A percentile compares a stretch with the other conserved stretches of the same genome.
phyloP scores from a whole-genome alignment of 2,888 invertebrate species.

The Cabera pusaria region DNA sequence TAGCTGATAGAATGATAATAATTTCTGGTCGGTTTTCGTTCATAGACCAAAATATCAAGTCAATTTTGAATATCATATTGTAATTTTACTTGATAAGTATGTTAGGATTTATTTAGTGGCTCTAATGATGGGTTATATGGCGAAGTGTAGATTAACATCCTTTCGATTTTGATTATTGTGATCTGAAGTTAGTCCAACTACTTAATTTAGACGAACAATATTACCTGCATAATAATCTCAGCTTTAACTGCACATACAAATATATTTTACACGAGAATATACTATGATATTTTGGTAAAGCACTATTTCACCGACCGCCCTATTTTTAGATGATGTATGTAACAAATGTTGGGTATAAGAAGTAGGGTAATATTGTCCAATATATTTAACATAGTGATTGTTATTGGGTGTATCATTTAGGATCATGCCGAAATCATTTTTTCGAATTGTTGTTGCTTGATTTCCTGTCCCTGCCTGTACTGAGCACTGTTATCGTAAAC shows the following conservation, averaged over 20 bases:
- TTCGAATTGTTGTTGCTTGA: slow-evolving; percentile 18
- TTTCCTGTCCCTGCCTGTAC: slow-evolving; percentile 17
- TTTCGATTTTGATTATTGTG: slow-evolving; percentile 78
- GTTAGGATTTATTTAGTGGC: slow-evolving; percentile 62
- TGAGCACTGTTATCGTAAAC: slow-evolving; percentile 18
- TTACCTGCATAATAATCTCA: slow-evolving; percentile 48
- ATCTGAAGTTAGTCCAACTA: slow-evolving; percentile 70
- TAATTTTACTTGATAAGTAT: slow-evolving; percentile 63
- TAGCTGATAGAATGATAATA: slow-evolving; percentile 32
- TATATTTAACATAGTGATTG: slow-evolving; percentile 31
- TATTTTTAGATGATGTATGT: slow-evolving; percentile 72
- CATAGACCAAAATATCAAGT: slow-evolving; percentile 74
- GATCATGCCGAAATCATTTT: slow-evolving; percentile 25
- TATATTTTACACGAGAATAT: slow-evolving; percentile 55
- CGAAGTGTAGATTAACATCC: slow-evolving; percentile 58
- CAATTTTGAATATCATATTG: slow-evolving; percentile 74
- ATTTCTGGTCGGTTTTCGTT: slow-evolving; percentile 54
- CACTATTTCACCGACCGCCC: slow-evolving; percentile 75
- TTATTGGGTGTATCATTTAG: slow-evolving; percentile 30
- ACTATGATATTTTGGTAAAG: slow-evolving; percentile 67
- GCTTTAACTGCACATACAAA: slow-evolving; percentile 66
- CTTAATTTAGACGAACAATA: slow-evolving; percentile 47
- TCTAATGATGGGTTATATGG: slow-evolving; percentile 54
- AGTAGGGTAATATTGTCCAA: slow-evolving; percentile 37
- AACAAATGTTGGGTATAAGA: slow-evolving; percentile 36